Base-by-base conservation (phyloP, 2,888 invertebrate species). In the Drosophila paucipuncta region DNA sequence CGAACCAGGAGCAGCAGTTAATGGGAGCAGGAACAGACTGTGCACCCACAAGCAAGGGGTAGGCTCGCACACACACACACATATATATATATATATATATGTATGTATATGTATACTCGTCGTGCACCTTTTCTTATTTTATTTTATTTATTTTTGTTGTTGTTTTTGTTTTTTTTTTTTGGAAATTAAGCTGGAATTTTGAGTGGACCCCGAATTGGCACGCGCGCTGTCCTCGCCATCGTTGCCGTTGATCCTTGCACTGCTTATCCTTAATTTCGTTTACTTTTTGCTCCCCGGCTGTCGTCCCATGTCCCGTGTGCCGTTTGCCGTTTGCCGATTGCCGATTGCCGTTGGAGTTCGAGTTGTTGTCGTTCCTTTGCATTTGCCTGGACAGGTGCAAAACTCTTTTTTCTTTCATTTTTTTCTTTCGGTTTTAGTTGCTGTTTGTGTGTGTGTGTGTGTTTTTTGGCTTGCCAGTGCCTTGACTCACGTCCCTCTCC, bases 241-340 rank as follows among this genome's bases (percentile, higher is more conserved):
- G 54, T 65, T 63, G 72, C 62, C 60, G 71, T 68, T 71, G 73
- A 73, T 73, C 77, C 82, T 78, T 69, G 83, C 83, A 76, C 80
- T 82, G 81, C 87, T 85, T 83, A 83, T 83, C 85, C 85, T 85
- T 76, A 83, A 83, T 83, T 85, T 82, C 74, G 78, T 72, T 76
- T 73, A 67, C 70, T 73, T 70, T 62, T 55, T 66, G 68, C 57
- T 60, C 28, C 63, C 73, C 73, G 77, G 57, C 78, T 78, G 73
- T 75, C 58, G 53, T 68, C 60, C 62, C 55, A 55, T 58, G 53
- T 68, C 60, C 62, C 55, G 59, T 58, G 66, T 41, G 30, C 50
- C 49, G 30, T 47, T 49, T 25, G 25, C 25, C 25, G 25, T 25
- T 25, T 25, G 31, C 52, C 50, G 31, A 22, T 49, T 25, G 25